Evolutionary conservation across 2,113 vertebrate genomes (phyloP), one percentile per base, ranked within the genome.

Genomic region (Neopipo cinnamomea): DNA sequence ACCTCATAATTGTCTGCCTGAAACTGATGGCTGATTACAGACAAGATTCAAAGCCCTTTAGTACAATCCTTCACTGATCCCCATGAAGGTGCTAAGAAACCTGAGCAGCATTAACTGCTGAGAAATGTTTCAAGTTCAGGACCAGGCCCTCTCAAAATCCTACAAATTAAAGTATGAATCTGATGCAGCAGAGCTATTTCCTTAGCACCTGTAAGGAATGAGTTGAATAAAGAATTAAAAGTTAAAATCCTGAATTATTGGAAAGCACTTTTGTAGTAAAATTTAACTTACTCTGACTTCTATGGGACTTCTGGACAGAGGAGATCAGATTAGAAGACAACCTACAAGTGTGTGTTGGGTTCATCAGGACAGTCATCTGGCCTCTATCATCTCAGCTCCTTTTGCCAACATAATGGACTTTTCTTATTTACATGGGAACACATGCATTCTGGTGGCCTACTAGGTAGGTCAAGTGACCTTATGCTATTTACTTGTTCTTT

Each of bases 311-410:
- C 3, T 27, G 49, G 53, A 35, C 33, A 56, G 30, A 84, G 33
- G 16, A 89, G 19, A 58, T 46, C n/a, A 77, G 37, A 49, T 42
- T 70, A 88, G 33, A 25, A 87, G 59, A 80, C 0, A 3, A 77
- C 8, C 2, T 53, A 44, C 13, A 56, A 3, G 2, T 20, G 16
- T 39, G 3, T 30, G 8, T 49, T 24, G 3, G 1, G 6, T 14
- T 88, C 7, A 33, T 55, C 56, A 46, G 17, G 23, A 21, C 25
- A 70, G 19, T 28, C 14, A 59, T 12, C 35, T 77, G 59, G 18
- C 20, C 8, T 89, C 39, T 74, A 3, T 49, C 12, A 58, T 46
- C 50, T 71, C 56, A 79, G 25, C 5, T 55, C 4, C 14, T 56
- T 89, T 74, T 89, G 27, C 23, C 11, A 63, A 30, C 27, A 4